phyloP scores from a whole-genome alignment of 2,888 invertebrate genomes.

The Cosmopolites sordidus region DNA sequence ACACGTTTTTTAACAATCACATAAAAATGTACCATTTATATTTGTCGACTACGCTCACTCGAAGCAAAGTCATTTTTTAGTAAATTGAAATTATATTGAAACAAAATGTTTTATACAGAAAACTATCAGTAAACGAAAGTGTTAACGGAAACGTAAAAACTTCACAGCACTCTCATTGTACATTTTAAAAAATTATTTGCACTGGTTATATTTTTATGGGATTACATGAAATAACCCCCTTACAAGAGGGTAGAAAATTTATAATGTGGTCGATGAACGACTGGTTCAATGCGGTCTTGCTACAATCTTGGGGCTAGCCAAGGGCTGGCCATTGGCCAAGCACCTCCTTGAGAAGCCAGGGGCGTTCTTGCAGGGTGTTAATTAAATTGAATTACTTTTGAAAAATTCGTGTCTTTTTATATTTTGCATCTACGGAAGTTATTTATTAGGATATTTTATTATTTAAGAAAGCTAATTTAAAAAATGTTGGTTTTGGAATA shows the following conservation, averaged over 20 bases:
- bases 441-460: no score
- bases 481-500: no score
- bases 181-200: background rate
- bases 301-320: constrained; percentile 9
- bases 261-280: constrained; percentile 25
- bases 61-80: constrained; percentile 36
- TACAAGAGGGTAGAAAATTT: constrained; percentile 16
- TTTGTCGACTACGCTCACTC: constrained; percentile 38
- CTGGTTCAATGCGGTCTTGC: constrained; percentile 22
- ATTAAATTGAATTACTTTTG: no score
- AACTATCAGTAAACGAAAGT: background rate
- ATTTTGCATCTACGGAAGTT: no score
- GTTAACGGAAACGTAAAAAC: background rate
- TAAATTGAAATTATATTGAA: background rate
- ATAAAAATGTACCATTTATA: constrained; percentile 37
- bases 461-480: no score
- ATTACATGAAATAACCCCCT: constrained; percentile 1
- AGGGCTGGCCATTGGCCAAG: constrained; percentile 27
- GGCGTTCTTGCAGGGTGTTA: background rate
- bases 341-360: constrained; percentile 4
- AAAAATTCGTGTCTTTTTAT: no score
- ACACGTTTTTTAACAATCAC: constrained; percentile 24
- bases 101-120: background rate
- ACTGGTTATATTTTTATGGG: constrained; percentile 2
- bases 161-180: background rate